These are phyloP conservation scores for Parasteatoda tepidariorum DNA, from an alignment of 1,140 invertebrate species.

Conservation along the genomic window DNA sequence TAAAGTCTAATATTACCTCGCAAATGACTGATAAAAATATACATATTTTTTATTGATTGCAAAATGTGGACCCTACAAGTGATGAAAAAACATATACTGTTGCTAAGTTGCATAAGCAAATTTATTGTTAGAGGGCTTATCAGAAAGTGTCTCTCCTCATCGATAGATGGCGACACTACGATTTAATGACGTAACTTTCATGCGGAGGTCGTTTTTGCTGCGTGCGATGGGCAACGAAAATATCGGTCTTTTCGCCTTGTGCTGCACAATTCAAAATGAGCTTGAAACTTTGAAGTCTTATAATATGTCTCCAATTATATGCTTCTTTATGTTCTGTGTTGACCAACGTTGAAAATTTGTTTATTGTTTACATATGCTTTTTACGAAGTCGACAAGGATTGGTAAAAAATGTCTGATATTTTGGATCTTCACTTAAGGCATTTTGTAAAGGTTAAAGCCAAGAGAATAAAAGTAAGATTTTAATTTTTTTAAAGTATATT, in stretches of 20 bases:
- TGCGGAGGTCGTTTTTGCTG: background rate
- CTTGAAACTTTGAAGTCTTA: slow-evolving; percentile 34
- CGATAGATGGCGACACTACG: slow-evolving; percentile 13
- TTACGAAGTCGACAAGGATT: background rate
- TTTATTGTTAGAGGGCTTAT: background rate
- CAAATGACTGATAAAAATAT: background rate
- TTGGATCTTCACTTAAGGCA: slow-evolving; percentile 28
- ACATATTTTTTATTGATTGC: background rate
- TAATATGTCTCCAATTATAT: slow-evolving; percentile 28
- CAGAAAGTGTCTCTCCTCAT: background rate
- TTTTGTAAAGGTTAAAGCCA: slow-evolving; percentile 21
- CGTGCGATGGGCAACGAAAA: background rate
- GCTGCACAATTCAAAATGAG: slow-evolving; percentile 28
- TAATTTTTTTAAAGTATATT: background rate
- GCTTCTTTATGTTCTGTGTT: slow-evolving; percentile 13
- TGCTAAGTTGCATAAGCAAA: background rate
- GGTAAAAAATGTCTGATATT: slow-evolving; percentile 32
- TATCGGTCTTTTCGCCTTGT: background rate
- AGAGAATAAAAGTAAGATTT: slow-evolving; percentile 1
- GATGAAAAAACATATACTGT: background rate
- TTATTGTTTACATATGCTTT: background rate
- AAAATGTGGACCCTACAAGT: background rate
- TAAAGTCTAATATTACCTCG: background rate
- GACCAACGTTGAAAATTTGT: slow-evolving; percentile 17
- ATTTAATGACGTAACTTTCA: background rate